Evolutionary conservation across 1,140 invertebrate genomes (phyloP), one percentile per base, ranked within the genome.

Genomic region (Palaemon carinicauda): DNA sequence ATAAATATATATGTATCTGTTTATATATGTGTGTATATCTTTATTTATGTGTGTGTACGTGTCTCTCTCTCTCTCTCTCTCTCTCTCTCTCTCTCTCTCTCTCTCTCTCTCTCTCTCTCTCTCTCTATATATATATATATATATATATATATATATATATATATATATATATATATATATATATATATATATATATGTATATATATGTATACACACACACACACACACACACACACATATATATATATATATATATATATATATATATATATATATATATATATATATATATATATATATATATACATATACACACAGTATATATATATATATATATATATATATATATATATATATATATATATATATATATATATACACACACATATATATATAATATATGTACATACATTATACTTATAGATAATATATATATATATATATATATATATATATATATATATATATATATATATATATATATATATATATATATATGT

Each of bases 221-320:
- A 73, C 17, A 33, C 4, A 73, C 17, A 73, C 17, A 73, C 24
- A 73, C 24, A 73, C 24, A 73, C 24, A 73, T 73, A 21, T 73
- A 73, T 73, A 73, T 73, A 73, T 33, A 73, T 21, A 73, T 21
- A 73, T 73, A 73, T 73, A 73, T 73, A 73, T 73, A 73, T 73
- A 21, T 73, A 73, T 73, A 21, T 73, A 73, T 4, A 73, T 73
- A 73, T 73, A 73, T 73, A 73, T 33, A 73, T 33, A 21, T 17
- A 33, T 73, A 7, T 73, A 73, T 73, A 21, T 33, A 73, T 33
- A 7, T 60, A 60, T 14, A 21, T 24, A 65, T 65, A 24, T 65
- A 65, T 65, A 65, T 65, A 24, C 29, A 24, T 65, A 19, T 65
- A 24, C 21, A 24, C 14, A 24, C 1, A 65, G 24, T 29, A 41